phyloP scores from a whole-genome alignment of 2,797 vertebrate species.

The Falco columbarius region DNA sequence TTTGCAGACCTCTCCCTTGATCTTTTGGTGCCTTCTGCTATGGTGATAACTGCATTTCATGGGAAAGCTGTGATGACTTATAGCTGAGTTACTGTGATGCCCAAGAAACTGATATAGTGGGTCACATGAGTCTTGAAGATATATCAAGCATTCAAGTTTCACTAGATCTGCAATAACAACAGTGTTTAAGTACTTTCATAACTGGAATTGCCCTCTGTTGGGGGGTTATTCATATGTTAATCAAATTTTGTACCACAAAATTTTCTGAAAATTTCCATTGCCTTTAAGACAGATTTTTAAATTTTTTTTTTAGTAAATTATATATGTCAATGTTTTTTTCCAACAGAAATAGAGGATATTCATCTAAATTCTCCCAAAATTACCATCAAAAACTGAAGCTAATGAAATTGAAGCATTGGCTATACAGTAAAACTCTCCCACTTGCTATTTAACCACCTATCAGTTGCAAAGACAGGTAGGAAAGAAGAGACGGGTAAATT shows the following conservation, averaged over 20 bases:
- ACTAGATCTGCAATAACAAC: background rate
- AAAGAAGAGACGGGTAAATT: background rate
- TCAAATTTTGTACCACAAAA: background rate
- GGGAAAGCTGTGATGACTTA: background rate
- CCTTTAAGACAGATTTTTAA: background rate
- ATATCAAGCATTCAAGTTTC: background rate
- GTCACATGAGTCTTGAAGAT: background rate
- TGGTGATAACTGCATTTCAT: background rate
- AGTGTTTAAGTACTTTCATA: background rate
- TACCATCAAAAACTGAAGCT: background rate
- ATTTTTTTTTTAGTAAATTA: background rate
- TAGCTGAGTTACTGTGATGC: background rate
- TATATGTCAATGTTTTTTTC: background rate
- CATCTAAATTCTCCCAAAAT: background rate
- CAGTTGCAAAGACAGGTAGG: background rate
- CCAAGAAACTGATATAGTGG: background rate
- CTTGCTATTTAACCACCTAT: background rate
- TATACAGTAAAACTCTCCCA: background rate
- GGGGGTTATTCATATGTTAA: background rate
- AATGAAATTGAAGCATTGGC: background rate
- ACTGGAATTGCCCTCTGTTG: background rate
- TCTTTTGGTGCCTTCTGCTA: background rate
- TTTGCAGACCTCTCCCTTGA: background rate
- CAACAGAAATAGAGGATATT: background rate
- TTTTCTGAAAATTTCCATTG: background rate